A percentile compares a stretch with the other conserved stretches of the same genome.
These are phyloP conservation scores for Graphium colonna DNA, from an alignment of 2,888 invertebrate genomes.

Conservation along the genomic window DNA sequence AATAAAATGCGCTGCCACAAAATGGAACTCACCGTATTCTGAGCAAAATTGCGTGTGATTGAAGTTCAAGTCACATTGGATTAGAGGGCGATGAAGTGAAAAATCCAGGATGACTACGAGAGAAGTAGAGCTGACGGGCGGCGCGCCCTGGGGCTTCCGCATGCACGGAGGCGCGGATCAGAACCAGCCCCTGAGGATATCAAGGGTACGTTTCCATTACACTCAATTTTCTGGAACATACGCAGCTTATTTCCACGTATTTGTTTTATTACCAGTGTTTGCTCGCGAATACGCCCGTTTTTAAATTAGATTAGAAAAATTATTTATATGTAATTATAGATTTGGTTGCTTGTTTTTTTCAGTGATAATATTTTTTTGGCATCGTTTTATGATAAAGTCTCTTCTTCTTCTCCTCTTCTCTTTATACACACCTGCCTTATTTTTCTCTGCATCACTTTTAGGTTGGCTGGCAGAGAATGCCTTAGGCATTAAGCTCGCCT, in stretches of 20 bases:
- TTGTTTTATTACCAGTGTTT: too few relatives aligned
- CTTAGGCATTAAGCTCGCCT: too few relatives aligned
- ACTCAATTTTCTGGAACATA: slow-evolving; percentile 10
- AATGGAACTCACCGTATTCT: slow-evolving; percentile 9
- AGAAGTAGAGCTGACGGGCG: slow-evolving; percentile 88
- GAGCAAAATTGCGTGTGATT: slow-evolving; percentile 3
- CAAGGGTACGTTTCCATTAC: slow-evolving; percentile 82
- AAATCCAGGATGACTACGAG: slow-evolving; percentile 82
- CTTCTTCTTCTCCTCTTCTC: too few relatives aligned
- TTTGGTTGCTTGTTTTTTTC: too few relatives aligned
- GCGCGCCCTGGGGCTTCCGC: slow-evolving; percentile 94
- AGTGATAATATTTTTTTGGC: too few relatives aligned
- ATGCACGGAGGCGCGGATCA: slow-evolving; percentile 91
- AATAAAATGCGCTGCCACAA: background rate
- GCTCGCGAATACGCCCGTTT: too few relatives aligned
- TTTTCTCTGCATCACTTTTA: too few relatives aligned
- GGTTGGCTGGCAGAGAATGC: too few relatives aligned
- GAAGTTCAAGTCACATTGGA: slow-evolving; percentile 4
- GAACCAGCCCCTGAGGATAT: slow-evolving; percentile 88
- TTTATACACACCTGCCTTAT: too few relatives aligned
- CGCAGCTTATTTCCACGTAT: slow-evolving; percentile 6
- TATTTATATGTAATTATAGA: too few relatives aligned
- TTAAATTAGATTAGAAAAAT: too few relatives aligned
- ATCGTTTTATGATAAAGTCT: too few relatives aligned
- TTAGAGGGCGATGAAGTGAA: slow-evolving; percentile 50